Evolutionary conservation across 1,140 invertebrate genomes (phyloP).

Genomic region (Drosophila bocqueti): DNA sequence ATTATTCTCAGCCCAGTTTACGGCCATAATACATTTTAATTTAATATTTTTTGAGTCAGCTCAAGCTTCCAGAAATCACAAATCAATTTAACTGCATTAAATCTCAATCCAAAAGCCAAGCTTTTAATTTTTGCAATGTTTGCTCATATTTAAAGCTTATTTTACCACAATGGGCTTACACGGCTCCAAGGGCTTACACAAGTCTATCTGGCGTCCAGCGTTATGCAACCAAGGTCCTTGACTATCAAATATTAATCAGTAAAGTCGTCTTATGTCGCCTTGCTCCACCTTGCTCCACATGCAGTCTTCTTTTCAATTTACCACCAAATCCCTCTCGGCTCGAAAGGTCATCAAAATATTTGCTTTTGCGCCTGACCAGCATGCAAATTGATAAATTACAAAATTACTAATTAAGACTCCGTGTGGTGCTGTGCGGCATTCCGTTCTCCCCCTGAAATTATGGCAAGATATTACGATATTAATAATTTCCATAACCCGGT

Average conservation of each 20-base stretch:
- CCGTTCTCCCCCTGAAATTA: slow-evolving; percentile 49
- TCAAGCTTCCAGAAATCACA: not conserved
- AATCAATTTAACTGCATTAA: not conserved
- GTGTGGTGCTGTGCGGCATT: slow-evolving; percentile 12
- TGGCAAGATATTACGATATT: slow-evolving; percentile 78
- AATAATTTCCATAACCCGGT: slow-evolving; percentile 76
- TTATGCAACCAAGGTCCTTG: slow-evolving; percentile 18
- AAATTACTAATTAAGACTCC: slow-evolving; percentile 77
- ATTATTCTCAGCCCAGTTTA: not conserved
- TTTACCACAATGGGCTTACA: slow-evolving; percentile 18
- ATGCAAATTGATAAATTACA: slow-evolving; percentile 80
- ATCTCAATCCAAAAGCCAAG: not conserved
- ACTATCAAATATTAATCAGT: slow-evolving; percentile 59
- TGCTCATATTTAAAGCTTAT: slow-evolving; percentile 13
- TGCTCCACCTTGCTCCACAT: not conserved
- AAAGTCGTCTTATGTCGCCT: slow-evolving; percentile 20
- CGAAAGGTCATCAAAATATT: slow-evolving; percentile 59
- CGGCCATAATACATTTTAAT: not conserved
- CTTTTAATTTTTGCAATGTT: not conserved
- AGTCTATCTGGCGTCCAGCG: slow-evolving; percentile 9
- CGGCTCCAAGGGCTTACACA: slow-evolving; percentile 21
- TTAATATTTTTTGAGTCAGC: not conserved
- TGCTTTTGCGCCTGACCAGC: slow-evolving; percentile 48
- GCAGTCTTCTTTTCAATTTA: slow-evolving; percentile 30
- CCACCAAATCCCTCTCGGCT: slow-evolving; percentile 3